These are phyloP conservation scores for Euwallacea fornicatus DNA, from an alignment of 1,140 invertebrate genomes.

Conservation along the genomic window DNA sequence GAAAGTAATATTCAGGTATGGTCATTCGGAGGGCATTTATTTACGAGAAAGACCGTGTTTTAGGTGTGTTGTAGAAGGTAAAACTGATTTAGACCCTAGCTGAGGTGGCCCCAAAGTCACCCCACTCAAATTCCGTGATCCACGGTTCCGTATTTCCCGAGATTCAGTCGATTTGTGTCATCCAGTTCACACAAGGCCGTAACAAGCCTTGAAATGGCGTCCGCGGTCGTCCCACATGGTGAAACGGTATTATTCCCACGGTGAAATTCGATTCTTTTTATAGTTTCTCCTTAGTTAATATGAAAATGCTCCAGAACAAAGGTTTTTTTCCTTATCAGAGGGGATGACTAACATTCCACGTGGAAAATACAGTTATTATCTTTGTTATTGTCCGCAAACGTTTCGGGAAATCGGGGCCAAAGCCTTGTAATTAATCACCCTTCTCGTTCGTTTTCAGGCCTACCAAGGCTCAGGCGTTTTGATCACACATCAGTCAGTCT, in stretches of 20 bases:
- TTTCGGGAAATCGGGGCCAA: too few relatives aligned
- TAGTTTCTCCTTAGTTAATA: slow-evolving; percentile 1
- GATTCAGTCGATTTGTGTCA: slow-evolving; percentile 43
- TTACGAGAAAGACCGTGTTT: slow-evolving; percentile 28
- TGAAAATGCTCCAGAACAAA: not conserved
- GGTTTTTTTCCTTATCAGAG: slow-evolving; percentile 6
- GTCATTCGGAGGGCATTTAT: slow-evolving; percentile 26
- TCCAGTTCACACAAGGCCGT: slow-evolving; percentile 41
- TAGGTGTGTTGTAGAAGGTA: slow-evolving; percentile 17
- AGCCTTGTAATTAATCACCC: not conserved
- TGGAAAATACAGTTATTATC: not conserved
- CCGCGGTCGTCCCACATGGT: slow-evolving; percentile 54
- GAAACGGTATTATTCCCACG: slow-evolving; percentile 28
- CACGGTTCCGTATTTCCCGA: not conserved
- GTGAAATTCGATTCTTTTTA: slow-evolving; percentile 21
- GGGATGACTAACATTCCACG: not conserved
- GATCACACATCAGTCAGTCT: not conserved
- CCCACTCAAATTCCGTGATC: not conserved
- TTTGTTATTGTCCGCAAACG: not conserved
- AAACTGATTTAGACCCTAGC: slow-evolving; percentile 2
- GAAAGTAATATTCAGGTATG: slow-evolving; percentile 38
- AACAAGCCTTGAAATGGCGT: slow-evolving; percentile 52
- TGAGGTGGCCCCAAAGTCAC: slow-evolving; percentile 4
- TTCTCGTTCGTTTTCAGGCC: not conserved
- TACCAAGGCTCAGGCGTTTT: not conserved